These are phyloP conservation scores for Triplophysa bombifrons DNA, from an alignment of 2,797 vertebrate genomes.

Conservation along the genomic window DNA sequence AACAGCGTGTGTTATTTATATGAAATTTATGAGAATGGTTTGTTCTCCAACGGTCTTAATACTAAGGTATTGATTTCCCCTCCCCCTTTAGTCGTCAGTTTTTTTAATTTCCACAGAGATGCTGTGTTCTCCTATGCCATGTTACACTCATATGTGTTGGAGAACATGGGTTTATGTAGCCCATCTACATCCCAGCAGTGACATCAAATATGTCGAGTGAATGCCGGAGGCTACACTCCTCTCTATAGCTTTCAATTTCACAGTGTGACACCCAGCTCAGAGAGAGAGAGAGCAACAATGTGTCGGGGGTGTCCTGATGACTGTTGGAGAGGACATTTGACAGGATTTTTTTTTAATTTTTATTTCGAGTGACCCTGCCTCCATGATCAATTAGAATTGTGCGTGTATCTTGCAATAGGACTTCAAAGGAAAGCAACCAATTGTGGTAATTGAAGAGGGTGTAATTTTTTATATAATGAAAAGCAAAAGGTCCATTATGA, in stretches of 20 bases:
- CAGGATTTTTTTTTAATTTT: neutral
- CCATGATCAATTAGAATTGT: slow-evolving; percentile 1
- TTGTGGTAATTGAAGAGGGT: slow-evolving; percentile 50
- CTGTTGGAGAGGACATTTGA: slow-evolving; percentile 21
- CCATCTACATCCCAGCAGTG: slow-evolving; percentile 33
- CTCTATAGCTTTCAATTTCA: slow-evolving; percentile 30
- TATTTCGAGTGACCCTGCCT: slow-evolving; percentile 4
- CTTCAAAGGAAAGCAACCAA: slow-evolving; percentile 54
- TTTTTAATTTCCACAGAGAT: slow-evolving; percentile 1
- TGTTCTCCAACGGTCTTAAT: neutral
- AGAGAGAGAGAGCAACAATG: slow-evolving; percentile 24
- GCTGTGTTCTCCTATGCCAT: slow-evolving; percentile 8
- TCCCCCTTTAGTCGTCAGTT: neutral
- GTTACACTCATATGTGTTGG: slow-evolving; percentile 1
- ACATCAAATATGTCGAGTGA: slow-evolving; percentile 17
- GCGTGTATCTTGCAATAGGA: slow-evolving; percentile 5
- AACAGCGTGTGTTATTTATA: too few relatives aligned
- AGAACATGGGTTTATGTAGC: slow-evolving; percentile 23
- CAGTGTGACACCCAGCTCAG: slow-evolving; percentile 24
- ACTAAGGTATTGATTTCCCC: slow-evolving; percentile 18
- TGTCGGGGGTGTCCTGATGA: slow-evolving; percentile 22
- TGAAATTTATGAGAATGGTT: too few relatives aligned
- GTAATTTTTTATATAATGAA: slow-evolving; percentile 50
- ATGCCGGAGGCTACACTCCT: slow-evolving; percentile 12
- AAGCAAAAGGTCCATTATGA: slow-evolving; percentile 23